Evolutionary conservation across 2,113 vertebrate genomes (phyloP), one percentile per base, ranked within the genome.

Genomic region (Caranx melampygus): DNA sequence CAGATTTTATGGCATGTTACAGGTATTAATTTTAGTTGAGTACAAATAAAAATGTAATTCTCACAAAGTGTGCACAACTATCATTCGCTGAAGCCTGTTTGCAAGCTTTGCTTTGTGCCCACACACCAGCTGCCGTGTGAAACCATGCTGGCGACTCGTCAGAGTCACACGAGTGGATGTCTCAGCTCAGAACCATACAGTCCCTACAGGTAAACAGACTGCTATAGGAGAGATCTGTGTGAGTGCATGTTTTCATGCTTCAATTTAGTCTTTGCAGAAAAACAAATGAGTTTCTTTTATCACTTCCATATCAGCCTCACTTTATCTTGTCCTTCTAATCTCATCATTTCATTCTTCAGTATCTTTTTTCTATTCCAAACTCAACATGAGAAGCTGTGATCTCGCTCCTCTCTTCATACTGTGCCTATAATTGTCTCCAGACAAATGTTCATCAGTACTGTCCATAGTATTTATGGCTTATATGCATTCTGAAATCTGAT

Each of bases 51-150:
- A 79, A 81, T 71, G 74, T 81, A 76, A 57, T 51, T 85, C 63
- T 76, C 59, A 31, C 70, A 67, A 57, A 80, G 59, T 58, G 74
- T 80, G 73, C 55, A 61, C 71, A 34, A 21, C 45, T 66, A 33
- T 20, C 71, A 33, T 79, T 70, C 1, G 20, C 60, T 51, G 61
- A 58, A 83, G 81, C 61, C 85, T 64, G 89, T 88, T 84, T 81
- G 67, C 65, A 74, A 79, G 80, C 62, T 66, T 57, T 60, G 81
- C 87, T 65, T 62, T 21, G 78, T 71, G 86, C 91, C 92, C 89
- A 93, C 92, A 86, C 92, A 93, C 78, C 90, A 90, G 88, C 91
- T 93, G 92, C 87, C 84, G 92, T 89, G 89, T 92, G 91, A 93
- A 92, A 83, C n/a, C 75, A 49, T 52, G 62, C 73, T 35, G 80